Evolutionary conservation across 2,888 invertebrate species (phyloP), one percentile per base, ranked within the genome.

Genomic region (Alsophila aescularia): DNA sequence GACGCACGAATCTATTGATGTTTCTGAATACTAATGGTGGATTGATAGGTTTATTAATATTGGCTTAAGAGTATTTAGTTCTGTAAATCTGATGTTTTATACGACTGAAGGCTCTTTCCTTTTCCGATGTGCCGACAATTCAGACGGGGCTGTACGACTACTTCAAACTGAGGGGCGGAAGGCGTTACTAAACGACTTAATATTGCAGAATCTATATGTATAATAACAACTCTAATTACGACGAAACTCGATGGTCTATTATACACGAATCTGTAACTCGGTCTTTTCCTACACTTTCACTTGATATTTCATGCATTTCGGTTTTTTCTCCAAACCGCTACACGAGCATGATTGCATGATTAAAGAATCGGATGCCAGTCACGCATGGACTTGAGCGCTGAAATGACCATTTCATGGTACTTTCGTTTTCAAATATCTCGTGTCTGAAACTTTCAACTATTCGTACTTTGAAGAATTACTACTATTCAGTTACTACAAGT

Each of bases 331-430:
- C 43, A 21, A 42, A 43, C 37, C 37, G 34, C 42, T 27, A 34
- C 36, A 13, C 43, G 34, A 24, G 58, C 58, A 58, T 58, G 58
- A 32, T 53, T 58, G 58, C 58, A 58, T 58, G 58, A 39, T 53
- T 37, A 15, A 12, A 39, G 24, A 43, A 50, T 52, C 34, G 27
- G 50, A 53, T 52, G 40, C 41, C 29, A 39, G 45, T 53, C 52
- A 58, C 50, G 58, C 58, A 58, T 53, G 53, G 37, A 51, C 10
- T 43, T 53, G 34, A 12, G 35, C 49, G 50, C 15, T 40, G 14
- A 15, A 45, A 49, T 49, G 31, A 40, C 2, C 40, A 40, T 34
- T 21, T 44, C 31, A 32, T 47, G 31, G 41, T 35, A 42, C 16
- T 37, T 31, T 18, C 29, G 9, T 15, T 29, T 47, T 47, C 47